phyloP scores from a whole-genome alignment of 2,888 invertebrate genomes.

The Alcis repandata region DNA sequence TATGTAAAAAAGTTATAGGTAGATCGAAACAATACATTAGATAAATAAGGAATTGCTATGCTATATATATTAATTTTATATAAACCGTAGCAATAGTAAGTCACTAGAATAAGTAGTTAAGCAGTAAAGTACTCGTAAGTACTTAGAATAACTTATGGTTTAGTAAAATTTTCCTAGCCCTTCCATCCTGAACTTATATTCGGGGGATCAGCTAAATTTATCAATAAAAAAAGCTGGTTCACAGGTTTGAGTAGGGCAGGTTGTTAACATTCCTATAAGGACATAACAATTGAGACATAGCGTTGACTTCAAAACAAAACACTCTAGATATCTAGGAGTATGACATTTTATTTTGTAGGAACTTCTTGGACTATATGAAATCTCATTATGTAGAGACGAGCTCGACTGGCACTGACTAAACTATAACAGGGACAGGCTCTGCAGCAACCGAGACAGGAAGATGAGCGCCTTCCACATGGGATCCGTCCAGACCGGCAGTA shows the following conservation, averaged over 20 bases:
- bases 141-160: too few relatives aligned
- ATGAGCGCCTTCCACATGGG: conserved; percentile 61
- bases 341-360: conserved; percentile 12
- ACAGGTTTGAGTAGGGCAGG: neutral
- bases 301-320: neutral
- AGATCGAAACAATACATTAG: too few relatives aligned
- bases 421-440: conserved; percentile 34
- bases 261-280: neutral
- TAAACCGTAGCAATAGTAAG: too few relatives aligned
- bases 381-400: neutral
- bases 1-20: too few relatives aligned
- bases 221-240: conserved; percentile 9
- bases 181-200: too few relatives aligned
- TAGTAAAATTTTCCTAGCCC: too few relatives aligned
- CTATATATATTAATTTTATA: too few relatives aligned
- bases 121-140: too few relatives aligned
- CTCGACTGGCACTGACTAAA: neutral
- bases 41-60: too few relatives aligned
- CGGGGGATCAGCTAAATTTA: too few relatives aligned
- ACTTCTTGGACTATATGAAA: conserved; percentile 1
- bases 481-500: conserved; percentile 65
- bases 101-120: too few relatives aligned
- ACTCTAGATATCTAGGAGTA: neutral
- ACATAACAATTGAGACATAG: neutral
- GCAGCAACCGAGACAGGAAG: conserved; percentile 54